Base-by-base conservation (phyloP, 2,113 vertebrate genomes). In the Argyrosomus japonicus region DNA sequence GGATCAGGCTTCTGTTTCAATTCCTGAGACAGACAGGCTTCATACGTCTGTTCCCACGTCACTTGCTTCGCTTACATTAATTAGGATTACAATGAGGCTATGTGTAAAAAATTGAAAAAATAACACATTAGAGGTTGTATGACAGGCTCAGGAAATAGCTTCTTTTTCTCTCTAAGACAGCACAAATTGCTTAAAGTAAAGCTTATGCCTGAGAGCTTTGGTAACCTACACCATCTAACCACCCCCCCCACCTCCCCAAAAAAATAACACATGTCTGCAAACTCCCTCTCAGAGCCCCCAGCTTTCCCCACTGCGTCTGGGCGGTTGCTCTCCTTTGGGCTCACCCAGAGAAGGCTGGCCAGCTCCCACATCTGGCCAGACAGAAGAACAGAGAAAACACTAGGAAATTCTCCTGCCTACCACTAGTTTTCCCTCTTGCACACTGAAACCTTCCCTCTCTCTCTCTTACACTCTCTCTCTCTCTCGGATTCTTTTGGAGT, bases 281-380 rank as follows among this genome's bases (percentile, higher is more conserved):
- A 68, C 87, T 85, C 86, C 87, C 77, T 82, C 69, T 63, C 36
- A 73, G 84, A 91, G 77, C 85, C 82, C 45, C 81, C 63, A 73
- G 62, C 65, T 84, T 86, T 87, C 84, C 83, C 82, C 77, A 69
- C 71, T 80, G 82, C n/a, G 69, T 81, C 80, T 77, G 83, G 75
- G 84, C 88, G 32, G 85, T 79, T 85, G 85, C 80, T 90, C 80
- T 88, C 75, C 76, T 87, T 75, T 85, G 61, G 71, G 73, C 74
- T 81, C 62, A 68, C 78, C 82, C 80, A 80, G 67, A 85, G 79
- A 89, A 47, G 58, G 56, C 84, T 70, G 75, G 85, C 85, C 88
- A 85, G 88, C 89, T 90, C 85, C 68, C 89, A 93, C 93, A 95
- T 95, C 92, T 94, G 94, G 92, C 85, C 82, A 91, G 88, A 90